Evolutionary conservation across 2,113 vertebrate genomes (phyloP).

Genomic region (Sylvietta virens): DNA sequence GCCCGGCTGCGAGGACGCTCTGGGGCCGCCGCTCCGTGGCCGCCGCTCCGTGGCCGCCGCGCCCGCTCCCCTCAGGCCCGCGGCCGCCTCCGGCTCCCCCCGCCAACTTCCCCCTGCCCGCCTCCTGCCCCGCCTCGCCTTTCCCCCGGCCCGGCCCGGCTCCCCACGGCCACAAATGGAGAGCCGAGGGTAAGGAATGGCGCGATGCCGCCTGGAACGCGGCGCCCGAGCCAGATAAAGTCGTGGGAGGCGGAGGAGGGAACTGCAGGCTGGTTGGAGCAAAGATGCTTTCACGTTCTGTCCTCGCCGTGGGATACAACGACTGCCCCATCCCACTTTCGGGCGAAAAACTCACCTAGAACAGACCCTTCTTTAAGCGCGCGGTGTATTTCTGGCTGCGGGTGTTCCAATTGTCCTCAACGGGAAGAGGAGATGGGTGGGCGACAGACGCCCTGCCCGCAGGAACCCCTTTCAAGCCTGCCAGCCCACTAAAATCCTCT

Average conservation of each 20-base stretch:
- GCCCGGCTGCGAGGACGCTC: rapidly evolving
- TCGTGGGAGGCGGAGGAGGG: background rate
- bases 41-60: background rate
- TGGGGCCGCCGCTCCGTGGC: too few relatives aligned
- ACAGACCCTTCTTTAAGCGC: background rate
- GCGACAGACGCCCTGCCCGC: background rate
- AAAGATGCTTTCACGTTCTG: background rate
- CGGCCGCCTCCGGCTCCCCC: too few relatives aligned
- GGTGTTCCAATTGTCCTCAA: background rate
- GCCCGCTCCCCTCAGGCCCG: background rate
- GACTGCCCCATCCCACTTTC: background rate
- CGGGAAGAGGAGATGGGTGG: background rate
- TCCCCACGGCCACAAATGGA: background rate
- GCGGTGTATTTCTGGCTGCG: background rate
- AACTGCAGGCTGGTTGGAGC: background rate
- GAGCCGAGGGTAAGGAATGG: background rate
- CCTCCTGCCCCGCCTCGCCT: background rate
- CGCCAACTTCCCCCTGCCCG: background rate
- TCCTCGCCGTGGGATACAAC: background rate
- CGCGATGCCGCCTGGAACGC: background rate
- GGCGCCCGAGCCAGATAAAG: background rate
- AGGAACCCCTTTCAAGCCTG: background rate
- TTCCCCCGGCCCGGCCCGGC: background rate
- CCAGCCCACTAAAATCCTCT: background rate
- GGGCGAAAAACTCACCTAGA: background rate